Conservation (phyloP, 2,888 invertebrate species). For the Sesamia inferens region DNA sequence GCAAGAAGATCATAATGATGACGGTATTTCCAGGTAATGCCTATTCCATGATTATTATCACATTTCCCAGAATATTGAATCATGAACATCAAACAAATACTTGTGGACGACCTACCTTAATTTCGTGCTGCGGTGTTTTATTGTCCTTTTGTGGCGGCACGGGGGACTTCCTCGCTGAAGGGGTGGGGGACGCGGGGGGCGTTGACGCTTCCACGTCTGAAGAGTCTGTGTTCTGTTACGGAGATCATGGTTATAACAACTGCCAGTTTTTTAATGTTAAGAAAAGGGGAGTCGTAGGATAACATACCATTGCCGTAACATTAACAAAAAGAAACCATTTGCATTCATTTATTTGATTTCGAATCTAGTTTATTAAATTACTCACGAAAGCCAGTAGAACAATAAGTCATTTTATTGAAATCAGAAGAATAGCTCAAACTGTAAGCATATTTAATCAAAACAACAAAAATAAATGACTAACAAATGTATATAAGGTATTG, state of each 20-base stretch:
- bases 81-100: not conserved
- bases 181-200: conserved; percentile 73
- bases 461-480: too few species aligned
- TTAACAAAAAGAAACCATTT: not conserved
- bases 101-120: conserved; percentile 74
- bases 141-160: conserved; percentile 66
- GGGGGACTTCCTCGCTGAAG: conserved; percentile 76
- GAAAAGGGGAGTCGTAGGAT: not conserved
- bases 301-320: not conserved
- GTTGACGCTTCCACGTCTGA: conserved; percentile 83
- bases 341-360: conserved; percentile 17
- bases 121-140: conserved; percentile 80
- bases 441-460: too few species aligned
- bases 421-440: not conserved
- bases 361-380: conserved; percentile 12
- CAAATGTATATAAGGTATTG: too few species aligned
- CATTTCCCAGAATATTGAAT: not conserved
- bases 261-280: not conserved
- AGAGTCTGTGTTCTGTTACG: conserved; percentile 83
- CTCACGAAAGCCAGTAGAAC: not conserved
- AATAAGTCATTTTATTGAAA: not conserved
- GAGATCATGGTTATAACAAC: not conserved
- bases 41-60: not conserved
- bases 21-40: not conserved
- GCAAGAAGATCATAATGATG: not conserved